Conservation (phyloP, 2,113 vertebrate genomes). For the Orientallactaga bullata region DNA sequence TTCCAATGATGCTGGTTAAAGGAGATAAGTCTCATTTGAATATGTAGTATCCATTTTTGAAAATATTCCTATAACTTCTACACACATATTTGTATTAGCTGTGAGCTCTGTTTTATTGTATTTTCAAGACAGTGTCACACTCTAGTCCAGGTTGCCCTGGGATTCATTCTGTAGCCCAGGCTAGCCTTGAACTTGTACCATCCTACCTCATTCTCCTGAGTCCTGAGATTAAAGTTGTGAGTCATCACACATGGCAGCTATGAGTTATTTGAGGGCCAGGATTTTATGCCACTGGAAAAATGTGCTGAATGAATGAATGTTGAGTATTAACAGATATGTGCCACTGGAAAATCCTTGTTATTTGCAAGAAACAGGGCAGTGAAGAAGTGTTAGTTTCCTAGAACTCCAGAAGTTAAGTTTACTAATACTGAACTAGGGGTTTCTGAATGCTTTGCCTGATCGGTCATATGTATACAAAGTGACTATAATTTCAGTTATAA, state of each 20-base stretch:
- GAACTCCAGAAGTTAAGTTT: neutral
- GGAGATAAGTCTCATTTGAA: constrained; percentile 42
- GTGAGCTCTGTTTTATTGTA: too few species aligned
- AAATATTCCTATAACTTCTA: constrained; percentile 61
- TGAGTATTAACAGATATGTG: neutral
- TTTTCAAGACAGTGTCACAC: too few species aligned
- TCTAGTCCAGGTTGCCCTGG: too few species aligned
- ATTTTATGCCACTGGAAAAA: neutral
- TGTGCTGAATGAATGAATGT: neutral
- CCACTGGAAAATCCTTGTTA: neutral
- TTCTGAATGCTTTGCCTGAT: constrained; percentile 37
- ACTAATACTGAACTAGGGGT: neutral
- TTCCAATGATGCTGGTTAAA: constrained; percentile 30
- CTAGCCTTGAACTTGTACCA: too few species aligned
- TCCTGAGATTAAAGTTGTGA: too few species aligned
- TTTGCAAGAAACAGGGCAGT: neutral
- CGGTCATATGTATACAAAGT: neutral
- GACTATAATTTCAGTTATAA: constrained; percentile 32
- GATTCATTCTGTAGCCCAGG: too few species aligned
- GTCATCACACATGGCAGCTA: neutral
- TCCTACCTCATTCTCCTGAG: too few species aligned
- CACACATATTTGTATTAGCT: neutral
- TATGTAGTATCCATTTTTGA: constrained; percentile 59
- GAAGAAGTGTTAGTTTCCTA: constrained; percentile 26
- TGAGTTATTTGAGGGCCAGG: constrained; percentile 29